These are phyloP conservation scores for Mesembrinibis cayennensis DNA, from an alignment of 2,113 vertebrate species.

Conservation along the genomic window DNA sequence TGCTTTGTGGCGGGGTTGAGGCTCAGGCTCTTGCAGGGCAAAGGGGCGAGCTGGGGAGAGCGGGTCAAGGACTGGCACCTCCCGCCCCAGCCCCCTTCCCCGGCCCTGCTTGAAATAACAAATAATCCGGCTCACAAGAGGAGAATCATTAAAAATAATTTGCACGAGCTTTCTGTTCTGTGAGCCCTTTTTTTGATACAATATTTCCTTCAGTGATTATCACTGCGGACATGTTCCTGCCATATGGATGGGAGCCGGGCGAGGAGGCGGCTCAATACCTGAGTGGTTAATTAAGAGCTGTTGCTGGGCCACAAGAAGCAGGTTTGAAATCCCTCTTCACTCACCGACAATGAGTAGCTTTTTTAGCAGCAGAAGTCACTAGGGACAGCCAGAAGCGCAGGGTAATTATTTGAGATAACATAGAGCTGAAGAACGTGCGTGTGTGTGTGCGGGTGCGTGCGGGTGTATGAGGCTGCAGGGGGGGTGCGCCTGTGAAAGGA, in stretches of 20 bases:
- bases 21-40: slow-evolving; percentile 48
- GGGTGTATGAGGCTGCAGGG: slow-evolving; percentile 45
- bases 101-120: slow-evolving; percentile 80
- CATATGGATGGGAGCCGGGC: slow-evolving; percentile 92
- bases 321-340: slow-evolving; percentile 90
- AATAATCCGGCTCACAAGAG: slow-evolving; percentile 84
- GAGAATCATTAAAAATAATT: slow-evolving; percentile 98
- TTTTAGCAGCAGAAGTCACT: slow-evolving; percentile 84
- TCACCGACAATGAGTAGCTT: slow-evolving; percentile 86
- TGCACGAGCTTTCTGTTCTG: slow-evolving; percentile 89
- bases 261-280: slow-evolving; percentile 92
- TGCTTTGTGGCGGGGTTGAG: neutral
- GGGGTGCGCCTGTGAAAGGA: slow-evolving; percentile 78
- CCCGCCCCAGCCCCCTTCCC: neutral
- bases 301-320: slow-evolving; percentile 93
- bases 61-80: slow-evolving; percentile 75
- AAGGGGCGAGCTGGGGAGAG: slow-evolving; percentile 50
- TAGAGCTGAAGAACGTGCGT: slow-evolving; percentile 79
- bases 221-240: slow-evolving; percentile 87
- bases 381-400: slow-evolving; percentile 91
- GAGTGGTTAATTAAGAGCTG: slow-evolving; percentile 99
- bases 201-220: slow-evolving; percentile 91
- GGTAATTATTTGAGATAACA: slow-evolving; percentile 99
- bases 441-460: slow-evolving; percentile 60
- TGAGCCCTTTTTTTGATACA: slow-evolving; percentile 84